A percentile compares a stretch with the other conserved stretches of the same genome.
These are phyloP conservation scores for Contarinia nasturtii DNA, from an alignment of 1,140 invertebrate species.

Conservation along the genomic window DNA sequence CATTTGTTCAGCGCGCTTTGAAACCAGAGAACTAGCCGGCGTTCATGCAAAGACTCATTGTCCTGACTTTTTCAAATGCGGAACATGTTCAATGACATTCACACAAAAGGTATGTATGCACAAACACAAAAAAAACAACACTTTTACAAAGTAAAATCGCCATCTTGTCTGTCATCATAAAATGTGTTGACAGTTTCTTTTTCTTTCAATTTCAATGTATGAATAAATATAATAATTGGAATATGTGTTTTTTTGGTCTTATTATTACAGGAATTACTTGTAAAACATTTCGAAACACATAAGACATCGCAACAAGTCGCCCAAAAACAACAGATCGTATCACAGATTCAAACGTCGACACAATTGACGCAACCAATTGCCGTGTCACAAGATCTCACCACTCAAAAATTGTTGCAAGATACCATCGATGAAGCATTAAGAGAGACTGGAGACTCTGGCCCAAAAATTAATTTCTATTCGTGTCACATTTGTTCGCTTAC, in stretches of 20 bases:
- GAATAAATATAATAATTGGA: no score
- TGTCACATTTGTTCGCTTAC: conserved; percentile 23
- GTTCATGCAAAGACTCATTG: conserved; percentile 23
- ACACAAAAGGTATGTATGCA: conserved; percentile 8
- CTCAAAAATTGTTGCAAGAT: conserved; percentile 21
- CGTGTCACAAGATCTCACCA: conserved; percentile 14
- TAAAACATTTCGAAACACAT: conserved; percentile 21
- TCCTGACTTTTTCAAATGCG: conserved; percentile 21
- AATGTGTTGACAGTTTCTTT: no score
- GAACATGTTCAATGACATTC: conserved; percentile 21
- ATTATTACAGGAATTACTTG: conserved; percentile 15
- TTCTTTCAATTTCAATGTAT: no score
- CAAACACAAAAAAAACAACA: no score
- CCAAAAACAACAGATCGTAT: conserved; percentile 13
- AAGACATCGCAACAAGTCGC: conserved; percentile 21
- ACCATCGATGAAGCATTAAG: conserved; percentile 23
- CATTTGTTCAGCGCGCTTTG: conserved; percentile 20
- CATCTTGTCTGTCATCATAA: no score
- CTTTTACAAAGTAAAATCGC: no score
- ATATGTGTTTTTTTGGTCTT: no score
- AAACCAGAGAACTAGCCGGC: conserved; percentile 20
- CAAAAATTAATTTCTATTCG: conserved; percentile 22
- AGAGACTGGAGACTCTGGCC: conserved; percentile 13
- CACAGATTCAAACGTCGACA: conserved; percentile 15
- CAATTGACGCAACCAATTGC: conserved; percentile 3